phyloP scores from a whole-genome alignment of 2,113 vertebrate species.

The Gorsachius goisagi region DNA sequence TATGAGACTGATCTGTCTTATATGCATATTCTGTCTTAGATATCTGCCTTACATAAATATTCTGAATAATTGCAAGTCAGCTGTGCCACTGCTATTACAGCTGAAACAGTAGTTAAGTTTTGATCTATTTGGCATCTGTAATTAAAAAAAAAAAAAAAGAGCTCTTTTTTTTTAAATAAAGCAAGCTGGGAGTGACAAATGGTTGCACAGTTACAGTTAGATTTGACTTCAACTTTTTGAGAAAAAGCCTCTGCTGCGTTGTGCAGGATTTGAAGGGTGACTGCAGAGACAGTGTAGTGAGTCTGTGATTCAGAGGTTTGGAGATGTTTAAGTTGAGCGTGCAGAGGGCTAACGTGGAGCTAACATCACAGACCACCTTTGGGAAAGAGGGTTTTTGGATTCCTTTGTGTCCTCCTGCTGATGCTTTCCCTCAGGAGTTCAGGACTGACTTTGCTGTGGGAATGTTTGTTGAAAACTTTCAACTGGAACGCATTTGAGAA shows the following conservation, averaged over 20 bases:
- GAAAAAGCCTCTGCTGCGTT: background rate
- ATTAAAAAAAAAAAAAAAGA: background rate
- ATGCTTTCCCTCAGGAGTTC: background rate
- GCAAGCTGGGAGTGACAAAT: fast-evolving
- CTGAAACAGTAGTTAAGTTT: background rate
- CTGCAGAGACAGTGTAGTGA: background rate
- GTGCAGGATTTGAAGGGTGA: background rate
- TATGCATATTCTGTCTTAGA: background rate
- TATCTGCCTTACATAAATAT: background rate
- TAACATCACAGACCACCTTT: background rate
- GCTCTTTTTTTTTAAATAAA: background rate
- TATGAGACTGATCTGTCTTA: background rate
- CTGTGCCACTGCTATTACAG: background rate
- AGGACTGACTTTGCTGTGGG: background rate
- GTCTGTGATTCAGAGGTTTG: background rate
- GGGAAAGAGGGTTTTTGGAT: background rate
- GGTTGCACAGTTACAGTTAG: background rate
- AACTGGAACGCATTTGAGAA: background rate
- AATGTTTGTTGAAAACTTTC: background rate
- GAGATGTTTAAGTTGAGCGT: background rate
- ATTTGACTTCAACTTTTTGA: background rate
- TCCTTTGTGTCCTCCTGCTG: background rate
- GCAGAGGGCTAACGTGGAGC: background rate
- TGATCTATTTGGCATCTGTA: background rate
- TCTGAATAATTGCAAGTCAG: background rate